Evolutionary conservation across 2,888 invertebrate genomes (phyloP), one percentile per base, ranked within the genome.

Genomic region (Oegoconia quadripuncta): DNA sequence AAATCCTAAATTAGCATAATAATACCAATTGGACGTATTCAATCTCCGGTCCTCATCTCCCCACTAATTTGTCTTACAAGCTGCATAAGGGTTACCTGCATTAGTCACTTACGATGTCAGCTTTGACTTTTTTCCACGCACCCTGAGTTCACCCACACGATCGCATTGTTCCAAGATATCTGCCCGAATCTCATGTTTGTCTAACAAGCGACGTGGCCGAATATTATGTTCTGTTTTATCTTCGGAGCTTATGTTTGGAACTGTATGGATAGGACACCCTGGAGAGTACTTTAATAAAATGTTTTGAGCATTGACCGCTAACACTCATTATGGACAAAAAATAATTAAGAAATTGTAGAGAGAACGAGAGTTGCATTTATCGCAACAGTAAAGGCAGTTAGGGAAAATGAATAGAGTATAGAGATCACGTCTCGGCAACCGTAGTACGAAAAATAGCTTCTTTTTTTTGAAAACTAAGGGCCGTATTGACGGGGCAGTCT

Each of bases 131-230:
- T 60, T 52, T 48, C 11, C n/a, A n/a, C 22, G 68, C 64, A 64
- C 70, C 67, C 65, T 49, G 58, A n/a, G 55, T 61, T 76, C 82
- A 82, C 82, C 83, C 81, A 83, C 81, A 74, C 74, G 68, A 52
- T 50, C 52, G 56, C 72, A 77, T 77, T 77, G 78, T 84, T 76
- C 75, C 59, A 58, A 62, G 68, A 71, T 86, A 84, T 84, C 86
- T 60, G 69, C 54, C 66, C 60, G 59, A 64, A 83, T 83, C 83
- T 80, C 74, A 60, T 86, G 84, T 84, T 83, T 81, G 83, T 84
- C 83, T 87, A 86, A 87, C 86, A 79, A 86, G 86, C 73, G 69
- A 77, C 82, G 81, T 80, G 82, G 79, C 75, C 72, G 76, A 83
- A 84, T 81, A 81, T 79, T 81, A 78, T 77, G 63, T 79, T 76